phyloP scores from a whole-genome alignment of 2,113 vertebrate species.

The Anolis sagrei region DNA sequence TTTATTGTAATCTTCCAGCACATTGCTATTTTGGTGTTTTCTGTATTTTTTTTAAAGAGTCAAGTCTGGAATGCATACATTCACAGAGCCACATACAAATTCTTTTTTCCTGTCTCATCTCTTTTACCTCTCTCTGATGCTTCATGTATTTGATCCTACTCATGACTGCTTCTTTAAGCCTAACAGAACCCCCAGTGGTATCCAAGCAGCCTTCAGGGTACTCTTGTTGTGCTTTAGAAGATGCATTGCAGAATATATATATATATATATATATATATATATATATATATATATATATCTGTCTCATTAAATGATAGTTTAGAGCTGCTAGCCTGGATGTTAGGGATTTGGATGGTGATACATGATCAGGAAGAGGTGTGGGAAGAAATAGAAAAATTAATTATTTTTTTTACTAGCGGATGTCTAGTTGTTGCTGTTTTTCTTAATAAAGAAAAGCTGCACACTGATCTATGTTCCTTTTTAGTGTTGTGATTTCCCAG shows the following conservation, averaged over 20 bases:
- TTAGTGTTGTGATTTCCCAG: conserved; percentile 1
- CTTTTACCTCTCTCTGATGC: not conserved
- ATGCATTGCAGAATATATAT: not conserved
- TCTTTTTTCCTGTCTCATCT: not conserved
- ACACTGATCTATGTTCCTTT: conserved; percentile 39
- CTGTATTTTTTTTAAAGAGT: not conserved
- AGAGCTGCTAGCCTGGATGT: not conserved
- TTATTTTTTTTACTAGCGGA: not conserved
- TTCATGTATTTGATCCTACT: not conserved
- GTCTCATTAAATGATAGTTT: conserved; percentile 21
- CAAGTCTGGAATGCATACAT: not conserved
- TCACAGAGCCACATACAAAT: not conserved
- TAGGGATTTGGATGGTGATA: not conserved
- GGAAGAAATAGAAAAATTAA: conserved; percentile 27
- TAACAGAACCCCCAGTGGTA: not conserved
- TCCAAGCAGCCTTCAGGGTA: not conserved
- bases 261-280: not conserved
- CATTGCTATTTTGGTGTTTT: not conserved
- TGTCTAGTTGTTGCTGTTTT: conserved; percentile 19
- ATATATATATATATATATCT: conserved; percentile 8
- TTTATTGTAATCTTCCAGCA: not conserved
- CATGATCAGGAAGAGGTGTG: not conserved
- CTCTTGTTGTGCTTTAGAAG: conserved; percentile 5
- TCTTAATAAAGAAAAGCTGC: not conserved
- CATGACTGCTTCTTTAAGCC: not conserved